Conservation (phyloP, 2,113 vertebrate species). For the Sardina pilchardus region DNA sequence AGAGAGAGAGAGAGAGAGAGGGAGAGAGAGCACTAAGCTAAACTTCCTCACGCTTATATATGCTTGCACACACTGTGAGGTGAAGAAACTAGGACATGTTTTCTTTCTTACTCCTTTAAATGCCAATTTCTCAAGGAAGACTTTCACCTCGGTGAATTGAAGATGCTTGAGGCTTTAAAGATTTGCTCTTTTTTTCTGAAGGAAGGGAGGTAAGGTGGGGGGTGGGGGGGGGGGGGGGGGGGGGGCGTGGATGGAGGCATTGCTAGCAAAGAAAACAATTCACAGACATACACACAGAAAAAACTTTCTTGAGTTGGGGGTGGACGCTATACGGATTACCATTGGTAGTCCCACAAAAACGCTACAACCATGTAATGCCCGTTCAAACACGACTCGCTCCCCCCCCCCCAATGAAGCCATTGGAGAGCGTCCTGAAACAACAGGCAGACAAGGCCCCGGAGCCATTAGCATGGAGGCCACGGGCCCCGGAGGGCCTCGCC, state of each 20-base stretch:
- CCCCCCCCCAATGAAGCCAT: constrained; percentile 30
- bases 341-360: constrained; percentile 31
- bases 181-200: not conserved
- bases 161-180: constrained; percentile 2
- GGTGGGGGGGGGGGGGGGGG: not conserved
- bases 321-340: not conserved
- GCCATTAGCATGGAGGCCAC: constrained; percentile 67
- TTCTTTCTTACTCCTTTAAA: not conserved
- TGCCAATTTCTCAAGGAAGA: constrained; percentile 7
- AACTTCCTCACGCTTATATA: not conserved
- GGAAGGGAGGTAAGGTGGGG: not conserved
- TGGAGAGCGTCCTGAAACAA: not conserved
- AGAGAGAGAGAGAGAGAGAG: not conserved
- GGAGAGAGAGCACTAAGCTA: not conserved
- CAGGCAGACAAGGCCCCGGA: constrained; percentile 33
- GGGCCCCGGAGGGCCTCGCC: constrained; percentile 47
- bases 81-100: constrained; percentile 24
- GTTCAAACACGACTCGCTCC: constrained; percentile 46
- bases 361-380: constrained; percentile 57
- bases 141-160: not conserved
- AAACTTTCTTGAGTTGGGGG: not conserved
- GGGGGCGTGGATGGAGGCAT: not conserved
- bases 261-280: not conserved
- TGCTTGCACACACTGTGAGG: not conserved
- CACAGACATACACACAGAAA: not conserved